Evolutionary conservation across 2,888 invertebrate species (phyloP), one percentile per base, ranked within the genome.

Genomic region (Gastrophysa polygoni): DNA sequence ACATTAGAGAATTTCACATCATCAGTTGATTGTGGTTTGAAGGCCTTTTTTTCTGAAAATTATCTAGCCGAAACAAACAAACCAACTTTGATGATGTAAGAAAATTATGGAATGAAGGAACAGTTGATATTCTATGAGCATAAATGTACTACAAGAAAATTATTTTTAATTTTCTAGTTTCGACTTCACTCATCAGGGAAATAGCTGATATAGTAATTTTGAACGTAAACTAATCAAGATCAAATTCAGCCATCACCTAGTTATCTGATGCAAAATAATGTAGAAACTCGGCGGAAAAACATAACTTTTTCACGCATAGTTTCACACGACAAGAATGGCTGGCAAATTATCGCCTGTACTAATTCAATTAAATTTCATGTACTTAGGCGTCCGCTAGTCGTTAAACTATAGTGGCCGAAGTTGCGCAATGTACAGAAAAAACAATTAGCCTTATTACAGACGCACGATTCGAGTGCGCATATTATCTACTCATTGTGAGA

Each of bases 371-470:
- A 43, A 54, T 17, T 24, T 54, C 54, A 43, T 21, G 21, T 46
- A 10, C 16, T 43, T 14, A 38, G 43, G 16, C 52, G 52, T 18
- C 14, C 17, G 50, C 34, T 51, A 51, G 34, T 38, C 43, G 38
- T 38, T 52, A 24, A 24, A 10, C 21, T 52, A 34, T 51, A 18
- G 28, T 43, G 17, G 21, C 16, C 4, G 54, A 43, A 24, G 52
- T 54, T 54, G 20, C 54, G 43, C 54, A 54, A 54, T 43, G 21
- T 21, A 21, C 54, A 11, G 43, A 44, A 38, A 38, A 28, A 28
- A 28, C 54, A 54, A 54, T 54, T 54, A 44, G 54, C 54, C 54
- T 54, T 44, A 54, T 43, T 54, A 54, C 38, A 21, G 20, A 54
- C 17, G 44, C 54, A 54, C 54, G 54, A 54, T 20, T 43, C 43